Base-by-base conservation (phyloP, 2,888 invertebrate genomes). In the Aromia moschata region DNA sequence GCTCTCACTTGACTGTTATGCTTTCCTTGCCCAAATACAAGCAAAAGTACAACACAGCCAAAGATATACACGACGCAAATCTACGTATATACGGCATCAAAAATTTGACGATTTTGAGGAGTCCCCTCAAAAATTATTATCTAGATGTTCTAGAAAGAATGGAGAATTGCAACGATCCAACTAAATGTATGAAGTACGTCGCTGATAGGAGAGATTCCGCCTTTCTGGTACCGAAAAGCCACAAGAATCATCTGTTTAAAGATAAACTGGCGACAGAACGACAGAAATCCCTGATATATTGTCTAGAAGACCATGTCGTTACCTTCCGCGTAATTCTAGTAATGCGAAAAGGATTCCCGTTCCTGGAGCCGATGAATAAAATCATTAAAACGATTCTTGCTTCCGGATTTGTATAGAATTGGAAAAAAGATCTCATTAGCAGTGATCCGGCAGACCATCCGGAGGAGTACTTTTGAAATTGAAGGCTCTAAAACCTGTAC, bases 291-390 rank as follows among this genome's bases (percentile, higher is more conserved):
- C 25, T 4, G 9, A 25, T 25, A 25, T 9, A 25, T 9, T 25
- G 25, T 9, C 25, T 25, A 25, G 25, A 25, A 25, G 25, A n/a
- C 25, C 9, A 25, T 5, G 4, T 43, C 18, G n/a, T 43, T 17
- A n/a, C 17, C 2, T 18, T 17, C 3, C 18, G 5, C 2, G 4
- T 18, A n/a, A 18, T n/a, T 18, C 2, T 43, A 9, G 18, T 43
- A 7, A 43, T 43, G 20, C 16, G 20, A 11, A 43, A 43, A n/a
- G 43, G 43, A 18, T 43, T 43, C 10, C 18, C 17, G 10, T 18
- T 43, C 10, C n/a, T n/a, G 9, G 15, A 18, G 3, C 2, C 17
- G 17, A 16, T 43, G 2, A 5, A 18, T 43, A 16, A 18, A n/a
- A 43, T 16, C 9, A 43, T 43, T 9, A 7, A n/a, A 2, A 18